Conservation (phyloP, 1,140 invertebrate species). For the Harlomillsia oculata region DNA sequence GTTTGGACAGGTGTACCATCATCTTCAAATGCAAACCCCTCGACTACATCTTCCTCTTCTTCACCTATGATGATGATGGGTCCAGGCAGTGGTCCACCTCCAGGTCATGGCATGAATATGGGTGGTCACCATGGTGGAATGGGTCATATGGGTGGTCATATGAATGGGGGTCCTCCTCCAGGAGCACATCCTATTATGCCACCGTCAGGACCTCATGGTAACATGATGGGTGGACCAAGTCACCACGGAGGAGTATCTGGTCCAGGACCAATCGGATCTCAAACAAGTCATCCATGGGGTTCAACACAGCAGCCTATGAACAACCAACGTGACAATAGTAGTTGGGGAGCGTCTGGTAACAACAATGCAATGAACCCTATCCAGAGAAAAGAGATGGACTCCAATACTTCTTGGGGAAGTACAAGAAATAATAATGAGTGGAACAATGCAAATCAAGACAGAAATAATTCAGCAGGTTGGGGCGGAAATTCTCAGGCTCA, state of each 20-base stretch:
- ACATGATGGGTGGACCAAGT: too few species aligned
- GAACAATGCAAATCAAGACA: slow-evolving; percentile 59
- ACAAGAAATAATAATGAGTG: slow-evolving; percentile 28
- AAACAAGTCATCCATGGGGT: neutral
- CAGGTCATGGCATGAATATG: slow-evolving; percentile 14
- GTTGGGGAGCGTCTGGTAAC: too few species aligned
- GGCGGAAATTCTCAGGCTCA: too few species aligned
- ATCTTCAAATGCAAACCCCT: slow-evolving; percentile 23
- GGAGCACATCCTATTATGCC: too few species aligned
- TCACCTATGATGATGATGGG: neutral
- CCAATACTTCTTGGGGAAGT: slow-evolving; percentile 15
- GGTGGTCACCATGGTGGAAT: slow-evolving; percentile 15
- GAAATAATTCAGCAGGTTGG: slow-evolving; percentile 42
- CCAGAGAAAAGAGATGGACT: too few species aligned
- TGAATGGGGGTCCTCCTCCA: too few species aligned
- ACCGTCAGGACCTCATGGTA: too few species aligned
- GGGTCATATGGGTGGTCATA: too few species aligned
- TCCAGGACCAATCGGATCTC: neutral
- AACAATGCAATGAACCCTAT: too few species aligned
- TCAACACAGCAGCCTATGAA: slow-evolving; percentile 40
- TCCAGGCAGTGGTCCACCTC: too few species aligned
- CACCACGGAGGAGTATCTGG: neutral
- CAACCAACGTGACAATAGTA: slow-evolving; percentile 41
- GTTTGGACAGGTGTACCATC: slow-evolving; percentile 45
- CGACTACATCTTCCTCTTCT: too few species aligned